Evolutionary conservation across 2,888 invertebrate genomes (phyloP).

Genomic region (Cryptops parisi): DNA sequence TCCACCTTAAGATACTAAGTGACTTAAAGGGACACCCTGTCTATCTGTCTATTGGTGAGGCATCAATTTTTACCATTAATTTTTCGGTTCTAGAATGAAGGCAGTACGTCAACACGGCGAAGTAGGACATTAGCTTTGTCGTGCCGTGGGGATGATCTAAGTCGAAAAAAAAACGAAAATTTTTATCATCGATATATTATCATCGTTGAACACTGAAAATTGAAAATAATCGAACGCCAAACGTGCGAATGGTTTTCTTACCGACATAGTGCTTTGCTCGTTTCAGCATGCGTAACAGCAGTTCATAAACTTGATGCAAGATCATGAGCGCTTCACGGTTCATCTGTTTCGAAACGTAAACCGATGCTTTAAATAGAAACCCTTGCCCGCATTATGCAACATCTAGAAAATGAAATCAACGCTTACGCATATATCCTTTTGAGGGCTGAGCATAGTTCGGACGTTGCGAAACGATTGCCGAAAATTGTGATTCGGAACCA

Average conservation of each 20-base stretch:
- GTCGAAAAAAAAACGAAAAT: neutral
- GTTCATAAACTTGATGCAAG: slow-evolving; percentile 39
- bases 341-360: slow-evolving; percentile 28
- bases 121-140: slow-evolving; percentile 81
- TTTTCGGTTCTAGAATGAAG: slow-evolving; percentile 81
- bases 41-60: too few species aligned
- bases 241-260: slow-evolving; percentile 43
- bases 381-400: neutral
- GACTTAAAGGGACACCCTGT: too few species aligned
- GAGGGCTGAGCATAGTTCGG: slow-evolving; percentile 38
- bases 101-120: slow-evolving; percentile 81
- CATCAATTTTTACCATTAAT: slow-evolving; percentile 68
- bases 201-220: neutral
- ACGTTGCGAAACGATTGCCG: slow-evolving; percentile 63
- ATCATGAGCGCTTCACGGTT: slow-evolving; percentile 44
- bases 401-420: neutral
- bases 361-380: neutral
- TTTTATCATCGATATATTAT: neutral
- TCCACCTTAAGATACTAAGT: neutral
- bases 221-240: too few species aligned
- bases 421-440: slow-evolving; percentile 35
- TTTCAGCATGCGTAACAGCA: slow-evolving; percentile 44
- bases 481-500: slow-evolving; percentile 82
- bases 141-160: slow-evolving; percentile 52
- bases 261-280: slow-evolving; percentile 60